Conservation (phyloP, 1,140 invertebrate genomes). For the Drosophila pseudoobscura region DNA sequence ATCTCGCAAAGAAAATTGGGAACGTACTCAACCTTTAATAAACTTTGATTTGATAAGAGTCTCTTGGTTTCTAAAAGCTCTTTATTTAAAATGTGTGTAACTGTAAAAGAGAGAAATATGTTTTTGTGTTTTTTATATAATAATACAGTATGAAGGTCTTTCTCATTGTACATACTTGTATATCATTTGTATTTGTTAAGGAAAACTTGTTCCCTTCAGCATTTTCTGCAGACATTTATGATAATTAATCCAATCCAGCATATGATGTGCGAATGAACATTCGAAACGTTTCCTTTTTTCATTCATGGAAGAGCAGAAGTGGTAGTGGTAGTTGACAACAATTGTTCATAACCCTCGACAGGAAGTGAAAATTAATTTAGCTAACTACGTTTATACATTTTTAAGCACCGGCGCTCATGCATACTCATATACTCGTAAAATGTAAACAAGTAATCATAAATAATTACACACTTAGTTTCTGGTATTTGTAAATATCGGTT, state of each 20-base stretch:
- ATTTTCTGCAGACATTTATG: slow-evolving; percentile 45
- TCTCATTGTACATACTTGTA: slow-evolving; percentile 71
- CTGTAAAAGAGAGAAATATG: slow-evolving; percentile 28
- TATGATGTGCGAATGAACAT: slow-evolving; percentile 16
- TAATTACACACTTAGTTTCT: slow-evolving; percentile 31
- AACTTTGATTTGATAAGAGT: slow-evolving; percentile 53
- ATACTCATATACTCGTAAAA: slow-evolving; percentile 24
- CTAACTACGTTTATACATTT: slow-evolving; percentile 24
- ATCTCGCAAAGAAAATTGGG: slow-evolving; percentile 32
- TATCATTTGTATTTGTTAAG: slow-evolving; percentile 70
- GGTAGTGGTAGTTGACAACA: not conserved
- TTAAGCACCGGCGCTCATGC: slow-evolving; percentile 28
- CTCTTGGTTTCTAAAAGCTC: slow-evolving; percentile 49
- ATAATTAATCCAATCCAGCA: slow-evolving; percentile 4
- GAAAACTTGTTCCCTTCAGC: slow-evolving; percentile 28
- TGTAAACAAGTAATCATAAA: slow-evolving; percentile 17
- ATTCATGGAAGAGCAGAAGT: slow-evolving; percentile 14
- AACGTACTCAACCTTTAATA: slow-evolving; percentile 42
- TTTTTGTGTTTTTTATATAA: slow-evolving; percentile 41
- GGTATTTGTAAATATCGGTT: slow-evolving; percentile 79
- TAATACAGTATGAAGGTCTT: slow-evolving; percentile 58
- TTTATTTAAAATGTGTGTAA: slow-evolving; percentile 63
- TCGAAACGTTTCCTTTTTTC: slow-evolving; percentile 19
- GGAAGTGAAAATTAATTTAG: slow-evolving; percentile 5
- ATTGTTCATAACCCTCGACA: not conserved